These are phyloP conservation scores for Sarotherodon lohbergeri DNA, from an alignment of 2,113 vertebrate species.

Conservation along the genomic window DNA sequence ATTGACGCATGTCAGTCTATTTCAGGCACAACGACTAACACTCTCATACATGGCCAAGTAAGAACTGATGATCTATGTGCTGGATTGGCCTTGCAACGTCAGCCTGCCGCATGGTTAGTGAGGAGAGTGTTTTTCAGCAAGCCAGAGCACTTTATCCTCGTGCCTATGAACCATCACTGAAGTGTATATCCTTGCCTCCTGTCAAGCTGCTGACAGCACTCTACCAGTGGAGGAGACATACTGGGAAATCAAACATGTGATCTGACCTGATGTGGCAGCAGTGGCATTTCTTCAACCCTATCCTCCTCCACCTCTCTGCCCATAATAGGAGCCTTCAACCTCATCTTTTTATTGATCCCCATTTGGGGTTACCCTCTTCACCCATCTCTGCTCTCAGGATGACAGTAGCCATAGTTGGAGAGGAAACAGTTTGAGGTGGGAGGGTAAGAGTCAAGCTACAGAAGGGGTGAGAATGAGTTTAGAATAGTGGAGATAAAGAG, in stretches of 20 bases:
- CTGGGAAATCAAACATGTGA: conserved; percentile 40
- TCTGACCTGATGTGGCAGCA: conserved; percentile 40
- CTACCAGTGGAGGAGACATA: not conserved
- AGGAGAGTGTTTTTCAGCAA: conserved; percentile 8
- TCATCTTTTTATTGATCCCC: conserved; percentile 53
- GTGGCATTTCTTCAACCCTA: conserved; percentile 25
- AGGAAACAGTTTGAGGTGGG: not conserved
- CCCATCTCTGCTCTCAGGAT: conserved; percentile 16
- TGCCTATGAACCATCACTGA: conserved; percentile 12
- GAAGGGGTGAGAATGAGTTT: conserved; percentile 18
- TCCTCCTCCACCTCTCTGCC: conserved; percentile 31
- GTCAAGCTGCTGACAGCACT: conserved; percentile 42
- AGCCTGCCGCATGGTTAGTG: conserved; percentile 7
- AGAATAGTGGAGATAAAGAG: conserved; percentile 1
- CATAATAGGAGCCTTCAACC: conserved; percentile 44
- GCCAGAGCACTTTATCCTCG: conserved; percentile 23
- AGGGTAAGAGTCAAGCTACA: not conserved
- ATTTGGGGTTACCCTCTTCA: conserved; percentile 17
- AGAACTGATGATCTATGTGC: conserved; percentile 40
- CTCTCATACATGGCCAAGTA: conserved; percentile 53
- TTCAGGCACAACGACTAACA: conserved; percentile 49
- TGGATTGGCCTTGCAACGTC: conserved; percentile 23
- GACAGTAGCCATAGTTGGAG: conserved; percentile 13
- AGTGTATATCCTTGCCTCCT: conserved; percentile 12
- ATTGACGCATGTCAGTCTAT: conserved; percentile 65